A percentile compares a stretch with the other conserved stretches of the same genome.
Evolutionary conservation across 2,797 vertebrate species (phyloP).

Genomic region (Phyllotis vaccarum): DNA sequence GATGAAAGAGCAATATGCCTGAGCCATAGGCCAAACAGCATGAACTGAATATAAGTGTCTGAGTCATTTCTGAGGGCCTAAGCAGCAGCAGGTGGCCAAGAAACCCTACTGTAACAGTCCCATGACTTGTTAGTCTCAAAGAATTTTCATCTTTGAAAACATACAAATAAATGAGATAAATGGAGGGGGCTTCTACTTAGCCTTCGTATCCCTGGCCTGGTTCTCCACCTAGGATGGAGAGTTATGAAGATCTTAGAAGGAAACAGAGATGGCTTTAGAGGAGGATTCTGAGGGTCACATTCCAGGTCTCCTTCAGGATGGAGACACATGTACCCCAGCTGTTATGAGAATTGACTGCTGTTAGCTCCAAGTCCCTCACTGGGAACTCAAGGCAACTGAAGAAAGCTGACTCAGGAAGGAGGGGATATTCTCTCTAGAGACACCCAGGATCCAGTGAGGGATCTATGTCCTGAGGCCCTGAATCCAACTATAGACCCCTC

Average conservation of each 20-base stretch:
- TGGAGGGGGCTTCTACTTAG: neutral
- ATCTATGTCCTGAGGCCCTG: neutral
- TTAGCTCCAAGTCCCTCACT: neutral
- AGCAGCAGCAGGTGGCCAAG: too few species aligned
- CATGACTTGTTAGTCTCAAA: neutral
- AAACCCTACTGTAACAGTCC: too few species aligned
- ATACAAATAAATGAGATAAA: neutral
- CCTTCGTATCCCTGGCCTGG: neutral
- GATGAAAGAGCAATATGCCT: too few species aligned
- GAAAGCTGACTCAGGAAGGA: neutral
- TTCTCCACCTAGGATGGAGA: neutral
- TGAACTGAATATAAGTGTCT: too few species aligned
- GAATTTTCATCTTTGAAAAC: neutral
- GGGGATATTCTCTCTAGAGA: neutral
- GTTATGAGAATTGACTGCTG: neutral
- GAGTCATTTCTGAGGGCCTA: too few species aligned
- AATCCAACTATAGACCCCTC: neutral
- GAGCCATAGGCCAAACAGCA: too few species aligned
- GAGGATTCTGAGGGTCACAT: neutral
- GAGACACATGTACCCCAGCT: too few species aligned
- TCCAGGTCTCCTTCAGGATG: neutral
- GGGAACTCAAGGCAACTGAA: neutral
- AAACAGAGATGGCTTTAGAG: neutral
- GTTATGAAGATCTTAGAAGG: neutral
- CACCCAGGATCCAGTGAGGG: neutral